Evolutionary conservation across 1,140 invertebrate species (phyloP).

Genomic region (Vollenhovia emeryi): DNA sequence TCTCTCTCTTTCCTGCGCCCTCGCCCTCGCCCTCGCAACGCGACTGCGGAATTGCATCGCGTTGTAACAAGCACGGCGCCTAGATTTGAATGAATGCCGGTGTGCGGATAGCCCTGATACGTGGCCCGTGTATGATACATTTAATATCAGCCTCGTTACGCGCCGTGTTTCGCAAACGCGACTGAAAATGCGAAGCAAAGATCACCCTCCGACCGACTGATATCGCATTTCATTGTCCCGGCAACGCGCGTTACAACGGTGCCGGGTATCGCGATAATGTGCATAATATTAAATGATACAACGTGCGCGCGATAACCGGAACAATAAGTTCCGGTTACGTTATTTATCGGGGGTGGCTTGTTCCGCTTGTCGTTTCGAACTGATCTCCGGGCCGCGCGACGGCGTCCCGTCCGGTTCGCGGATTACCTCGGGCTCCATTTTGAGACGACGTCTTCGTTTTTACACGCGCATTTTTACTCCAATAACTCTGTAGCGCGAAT

Average conservation of each 20-base stretch:
- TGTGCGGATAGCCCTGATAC: constrained; percentile 58
- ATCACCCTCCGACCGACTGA: background rate
- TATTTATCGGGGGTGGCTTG: background rate
- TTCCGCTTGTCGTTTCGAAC: background rate
- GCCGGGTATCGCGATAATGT: background rate
- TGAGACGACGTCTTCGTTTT: background rate
- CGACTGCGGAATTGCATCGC: constrained; percentile 63
- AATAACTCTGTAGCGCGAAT: background rate
- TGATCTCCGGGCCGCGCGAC: background rate
- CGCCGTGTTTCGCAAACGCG: background rate
- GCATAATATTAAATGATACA: background rate
- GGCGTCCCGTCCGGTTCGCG: background rate
- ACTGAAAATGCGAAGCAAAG: constrained; percentile 1
- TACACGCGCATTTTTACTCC: background rate
- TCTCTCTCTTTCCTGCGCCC: no score
- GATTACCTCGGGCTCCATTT: background rate
- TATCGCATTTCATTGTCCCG: constrained; percentile 9
- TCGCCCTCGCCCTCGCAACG: background rate
- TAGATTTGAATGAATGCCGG: constrained; percentile 61
- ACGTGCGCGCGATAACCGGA: background rate
- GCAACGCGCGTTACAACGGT: background rate
- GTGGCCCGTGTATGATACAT: background rate
- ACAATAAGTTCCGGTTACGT: background rate
- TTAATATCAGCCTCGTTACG: constrained; percentile 36
- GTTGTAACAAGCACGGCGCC: constrained; percentile 60